These are phyloP conservation scores for Myotis lucifugus DNA, from an alignment of 2,113 vertebrate species.

Conservation along the genomic window DNA sequence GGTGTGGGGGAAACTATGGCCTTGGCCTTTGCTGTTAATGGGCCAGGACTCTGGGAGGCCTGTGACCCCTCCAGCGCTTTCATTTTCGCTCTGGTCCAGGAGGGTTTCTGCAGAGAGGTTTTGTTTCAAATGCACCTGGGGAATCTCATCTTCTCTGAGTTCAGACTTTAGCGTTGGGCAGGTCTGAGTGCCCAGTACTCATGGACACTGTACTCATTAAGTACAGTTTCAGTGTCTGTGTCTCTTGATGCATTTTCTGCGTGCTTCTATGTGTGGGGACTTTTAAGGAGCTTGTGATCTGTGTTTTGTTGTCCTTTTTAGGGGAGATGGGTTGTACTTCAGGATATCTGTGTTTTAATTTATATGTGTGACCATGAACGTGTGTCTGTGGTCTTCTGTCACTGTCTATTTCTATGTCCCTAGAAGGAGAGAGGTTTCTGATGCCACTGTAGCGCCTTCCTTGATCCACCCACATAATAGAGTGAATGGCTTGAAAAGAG, in stretches of 20 bases:
- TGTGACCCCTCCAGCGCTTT: slow-evolving; percentile 60
- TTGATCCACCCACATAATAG: not conserved
- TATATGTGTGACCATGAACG: not conserved
- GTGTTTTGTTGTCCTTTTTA: not conserved
- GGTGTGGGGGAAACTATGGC: not conserved
- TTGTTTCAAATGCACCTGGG: slow-evolving; percentile 49
- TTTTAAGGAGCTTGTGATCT: slow-evolving; percentile 6
- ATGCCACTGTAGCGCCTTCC: not conserved
- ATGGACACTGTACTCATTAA: not conserved
- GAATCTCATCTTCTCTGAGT: not conserved
- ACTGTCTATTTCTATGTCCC: slow-evolving; percentile 1
- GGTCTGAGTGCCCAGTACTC: not conserved
- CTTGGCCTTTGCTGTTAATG: not conserved
- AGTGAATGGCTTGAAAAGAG: not conserved
- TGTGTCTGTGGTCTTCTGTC: not conserved
- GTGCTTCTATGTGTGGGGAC: not conserved
- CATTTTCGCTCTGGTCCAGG: slow-evolving; percentile 66
- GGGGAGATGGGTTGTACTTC: not conserved
- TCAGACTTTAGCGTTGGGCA: not conserved
- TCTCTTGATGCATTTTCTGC: not conserved
- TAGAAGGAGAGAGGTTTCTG: slow-evolving; percentile 18
- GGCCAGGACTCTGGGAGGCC: slow-evolving; percentile 37
- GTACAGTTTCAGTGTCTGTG: not conserved
- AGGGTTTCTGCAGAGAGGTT: not conserved
- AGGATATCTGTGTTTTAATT: slow-evolving; percentile 36